Conservation (phyloP, 2,113 vertebrate species). For the Anser cygnoides region DNA sequence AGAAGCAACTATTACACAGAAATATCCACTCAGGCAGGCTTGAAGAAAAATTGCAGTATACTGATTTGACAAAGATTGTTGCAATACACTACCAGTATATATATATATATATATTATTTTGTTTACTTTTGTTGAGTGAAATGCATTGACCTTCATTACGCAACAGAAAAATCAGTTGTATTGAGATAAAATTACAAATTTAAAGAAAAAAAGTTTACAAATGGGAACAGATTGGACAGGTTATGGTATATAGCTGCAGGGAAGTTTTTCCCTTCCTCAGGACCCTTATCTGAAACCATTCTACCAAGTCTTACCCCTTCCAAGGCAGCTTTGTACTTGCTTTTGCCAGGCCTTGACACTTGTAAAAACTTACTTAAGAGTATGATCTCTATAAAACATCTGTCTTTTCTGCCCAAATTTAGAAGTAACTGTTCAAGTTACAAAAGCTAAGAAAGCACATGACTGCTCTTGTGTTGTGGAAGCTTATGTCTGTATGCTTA, state of each 20-base stretch:
- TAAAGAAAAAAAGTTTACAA: not conserved
- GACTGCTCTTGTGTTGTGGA: slow-evolving; percentile 41
- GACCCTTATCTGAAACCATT: not conserved
- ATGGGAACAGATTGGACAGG: not conserved
- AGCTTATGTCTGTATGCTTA: slow-evolving; percentile 59
- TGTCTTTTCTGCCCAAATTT: not conserved
- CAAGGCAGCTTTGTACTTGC: not conserved
- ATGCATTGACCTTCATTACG: not conserved
- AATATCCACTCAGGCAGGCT: not conserved
- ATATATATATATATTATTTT: not conserved
- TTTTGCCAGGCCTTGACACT: not conserved
- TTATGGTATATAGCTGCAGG: not conserved
- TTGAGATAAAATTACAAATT: not conserved
- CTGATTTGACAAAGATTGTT: not conserved
- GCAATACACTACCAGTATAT: not conserved
- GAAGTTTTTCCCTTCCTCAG: not conserved
- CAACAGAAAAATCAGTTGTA: not conserved
- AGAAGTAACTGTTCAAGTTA: slow-evolving; percentile 10
- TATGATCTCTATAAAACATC: not conserved
- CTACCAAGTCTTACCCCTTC: not conserved
- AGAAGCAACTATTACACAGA: not conserved
- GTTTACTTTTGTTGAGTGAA: not conserved
- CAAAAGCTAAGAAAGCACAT: slow-evolving; percentile 45
- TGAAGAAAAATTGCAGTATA: not conserved
- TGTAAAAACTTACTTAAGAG: not conserved